Base-by-base conservation (phyloP, 2,888 invertebrate species). In the Pristionchus mayeri region DNA sequence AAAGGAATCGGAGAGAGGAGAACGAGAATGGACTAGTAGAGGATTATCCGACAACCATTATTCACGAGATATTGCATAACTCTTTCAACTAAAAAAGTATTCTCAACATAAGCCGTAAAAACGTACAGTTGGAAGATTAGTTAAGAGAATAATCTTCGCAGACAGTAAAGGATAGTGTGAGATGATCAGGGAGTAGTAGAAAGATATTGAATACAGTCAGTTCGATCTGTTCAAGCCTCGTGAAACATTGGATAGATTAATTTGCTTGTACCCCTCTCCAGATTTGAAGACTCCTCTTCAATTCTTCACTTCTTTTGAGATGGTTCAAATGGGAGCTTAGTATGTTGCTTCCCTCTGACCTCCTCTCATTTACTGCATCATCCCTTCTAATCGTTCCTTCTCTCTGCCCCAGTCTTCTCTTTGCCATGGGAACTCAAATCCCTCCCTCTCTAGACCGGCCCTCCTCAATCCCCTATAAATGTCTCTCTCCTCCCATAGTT, bases 391-490 rank as follows among this genome's bases (percentile, higher is more conserved):
- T 79, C 52, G 24, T 24, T 79, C 52, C 52, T 27, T 76, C 48
- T 44, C 71, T n/a, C 48, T 27, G 76, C 24, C 76, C 44, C 16
- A 76, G 76, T 37, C 37, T 79, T 54, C 79, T 54, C 52, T 11
- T 34, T 9, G 50, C 79, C 16, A 54, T 21, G 27, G 78, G 79
- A 34, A 30, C 54, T 79, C 37, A 34, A 48, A 40, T 48, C 54
- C 79, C 54, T 54, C 79, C 54, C 54, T 50, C 24, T 24, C 24
- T 27, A 76, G 54, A 79, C 79, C 79, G 79, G 79, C 34, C 54
- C 50, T 79, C 27, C 21, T 34, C 52, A 52, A 79, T 54, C 54
- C 79, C 54, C 79, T 79, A 79, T 79, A 79, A 54, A 79, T 30
- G 78, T 24, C 21, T 21, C 27, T 79, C 54, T 37, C 54, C 21